These are phyloP conservation scores for Ceyx melanurus DNA, from an alignment of 2,113 vertebrate genomes.

Conservation along the genomic window DNA sequence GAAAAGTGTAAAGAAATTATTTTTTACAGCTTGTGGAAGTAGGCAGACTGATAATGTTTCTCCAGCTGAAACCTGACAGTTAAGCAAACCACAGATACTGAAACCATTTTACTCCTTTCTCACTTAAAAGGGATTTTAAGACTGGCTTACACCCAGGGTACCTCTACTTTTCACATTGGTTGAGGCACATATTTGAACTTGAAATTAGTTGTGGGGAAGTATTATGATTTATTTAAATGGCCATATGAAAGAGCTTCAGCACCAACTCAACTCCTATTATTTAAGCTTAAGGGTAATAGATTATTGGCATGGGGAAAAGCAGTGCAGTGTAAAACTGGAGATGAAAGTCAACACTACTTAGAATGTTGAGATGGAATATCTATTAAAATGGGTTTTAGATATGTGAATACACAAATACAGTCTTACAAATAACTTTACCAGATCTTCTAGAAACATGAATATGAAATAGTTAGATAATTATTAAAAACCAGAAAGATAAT, in stretches of 20 bases:
- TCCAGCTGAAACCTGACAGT: not conserved
- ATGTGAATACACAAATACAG: not conserved
- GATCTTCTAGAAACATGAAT: not conserved
- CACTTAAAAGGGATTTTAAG: conserved; percentile 54
- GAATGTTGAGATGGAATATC: not conserved
- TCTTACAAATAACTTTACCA: not conserved
- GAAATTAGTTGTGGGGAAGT: conserved; percentile 67
- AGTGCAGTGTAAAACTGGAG: not conserved
- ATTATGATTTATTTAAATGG: conserved; percentile 63
- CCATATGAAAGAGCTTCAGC: conserved; percentile 49
- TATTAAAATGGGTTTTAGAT: not conserved
- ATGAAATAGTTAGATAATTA: not conserved
- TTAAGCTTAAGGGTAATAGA: not conserved
- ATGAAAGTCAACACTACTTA: not conserved
- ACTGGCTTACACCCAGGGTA: conserved; percentile 55
- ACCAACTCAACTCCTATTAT: not conserved
- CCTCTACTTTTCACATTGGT: conserved; percentile 46
- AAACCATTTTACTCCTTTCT: conserved; percentile 14
- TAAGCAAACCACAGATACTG: not conserved
- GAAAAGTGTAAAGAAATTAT: not conserved
- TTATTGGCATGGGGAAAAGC: conserved; percentile 43
- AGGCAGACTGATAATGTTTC: not conserved
- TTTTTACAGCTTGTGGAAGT: not conserved
- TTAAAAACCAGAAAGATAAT: not conserved
- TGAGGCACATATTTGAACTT: conserved; percentile 62